A percentile compares a stretch with the other conserved stretches of the same genome.
These are phyloP conservation scores for Holacanthus passer DNA, from an alignment of 2,113 vertebrate genomes.

Conservation along the genomic window DNA sequence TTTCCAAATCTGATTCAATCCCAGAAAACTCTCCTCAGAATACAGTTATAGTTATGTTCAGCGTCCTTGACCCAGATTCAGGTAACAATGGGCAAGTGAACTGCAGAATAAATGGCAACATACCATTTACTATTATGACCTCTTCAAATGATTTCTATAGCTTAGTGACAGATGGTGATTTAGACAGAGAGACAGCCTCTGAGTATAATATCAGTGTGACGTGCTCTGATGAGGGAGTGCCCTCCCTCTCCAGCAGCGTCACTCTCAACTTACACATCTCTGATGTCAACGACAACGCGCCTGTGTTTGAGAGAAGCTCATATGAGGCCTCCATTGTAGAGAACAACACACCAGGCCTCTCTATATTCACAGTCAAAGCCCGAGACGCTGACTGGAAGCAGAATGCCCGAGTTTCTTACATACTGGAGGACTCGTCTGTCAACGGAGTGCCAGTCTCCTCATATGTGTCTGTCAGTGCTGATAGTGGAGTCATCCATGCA, in stretches of 20 bases:
- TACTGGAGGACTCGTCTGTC: slow-evolving; percentile 73
- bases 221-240: slow-evolving; percentile 45
- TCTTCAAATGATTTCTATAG: slow-evolving; percentile 76
- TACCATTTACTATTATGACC: slow-evolving; percentile 64
- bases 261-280: slow-evolving; percentile 35
- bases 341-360: slow-evolving; percentile 11
- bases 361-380: slow-evolving; percentile 14
- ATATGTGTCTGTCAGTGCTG: slow-evolving; percentile 77
- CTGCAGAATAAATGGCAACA: slow-evolving; percentile 65
- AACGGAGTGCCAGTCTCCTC: slow-evolving; percentile 75
- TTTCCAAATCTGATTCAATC: too few relatives aligned
- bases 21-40: slow-evolving; percentile 62
- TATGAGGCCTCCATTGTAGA: slow-evolving; percentile 3
- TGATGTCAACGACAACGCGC: not conserved
- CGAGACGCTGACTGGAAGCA: slow-evolving; percentile 73
- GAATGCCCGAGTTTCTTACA: slow-evolving; percentile 79
- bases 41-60: slow-evolving; percentile 74
- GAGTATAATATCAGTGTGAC: slow-evolving; percentile 42
- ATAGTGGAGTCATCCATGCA: slow-evolving; percentile 77
- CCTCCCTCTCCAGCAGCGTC: slow-evolving; percentile 40
- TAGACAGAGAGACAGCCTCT: slow-evolving; percentile 57
- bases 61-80: slow-evolving; percentile 22
- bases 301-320: not conserved
- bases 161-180: slow-evolving; percentile 46
- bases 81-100: slow-evolving; percentile 64